Percentiles rank a stretch among this genome's conserved stretches.
phyloP scores from a whole-genome alignment of 2,113 vertebrate species.

The Corvus hawaiiensis region DNA sequence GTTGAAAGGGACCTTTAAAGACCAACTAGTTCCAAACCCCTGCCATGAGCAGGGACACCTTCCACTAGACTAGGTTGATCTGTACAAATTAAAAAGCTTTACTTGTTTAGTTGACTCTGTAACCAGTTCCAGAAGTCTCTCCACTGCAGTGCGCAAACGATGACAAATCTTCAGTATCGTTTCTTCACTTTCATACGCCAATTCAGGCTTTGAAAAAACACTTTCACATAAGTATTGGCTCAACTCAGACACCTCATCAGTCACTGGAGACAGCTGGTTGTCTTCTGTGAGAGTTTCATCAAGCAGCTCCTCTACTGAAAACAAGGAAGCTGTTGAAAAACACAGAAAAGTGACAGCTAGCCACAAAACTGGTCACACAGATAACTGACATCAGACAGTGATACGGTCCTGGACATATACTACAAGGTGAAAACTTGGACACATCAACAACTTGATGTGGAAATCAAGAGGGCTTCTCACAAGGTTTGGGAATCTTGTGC shows the following conservation, averaged over 20 bases:
- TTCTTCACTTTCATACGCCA: slow-evolving; percentile 79
- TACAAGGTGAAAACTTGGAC: background rate
- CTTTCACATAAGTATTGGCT: slow-evolving; percentile 88
- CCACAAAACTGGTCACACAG: background rate
- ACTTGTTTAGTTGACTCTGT: slow-evolving; percentile 85
- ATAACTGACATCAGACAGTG: background rate
- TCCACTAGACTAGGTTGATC: background rate
- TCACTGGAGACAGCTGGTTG: slow-evolving; percentile 53
- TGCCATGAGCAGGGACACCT: background rate
- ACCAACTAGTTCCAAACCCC: background rate
- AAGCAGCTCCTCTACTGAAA: background rate
- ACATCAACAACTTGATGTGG: accelerated
- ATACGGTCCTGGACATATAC: background rate
- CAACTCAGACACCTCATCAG: slow-evolving; percentile 78
- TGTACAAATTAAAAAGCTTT: background rate
- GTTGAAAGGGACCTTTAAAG: background rate
- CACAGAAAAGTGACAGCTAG: background rate
- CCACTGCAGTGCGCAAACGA: slow-evolving; percentile 79
- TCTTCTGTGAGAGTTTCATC: slow-evolving; percentile 50
- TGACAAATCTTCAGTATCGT: slow-evolving; percentile 70
- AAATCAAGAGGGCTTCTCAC: background rate
- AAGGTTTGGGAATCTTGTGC: background rate
- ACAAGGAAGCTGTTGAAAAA: background rate
- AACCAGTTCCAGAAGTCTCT: slow-evolving; percentile 84
- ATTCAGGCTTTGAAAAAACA: slow-evolving; percentile 79